Base-by-base conservation (phyloP, 2,113 vertebrate species). In the Aegithalos caudatus region DNA sequence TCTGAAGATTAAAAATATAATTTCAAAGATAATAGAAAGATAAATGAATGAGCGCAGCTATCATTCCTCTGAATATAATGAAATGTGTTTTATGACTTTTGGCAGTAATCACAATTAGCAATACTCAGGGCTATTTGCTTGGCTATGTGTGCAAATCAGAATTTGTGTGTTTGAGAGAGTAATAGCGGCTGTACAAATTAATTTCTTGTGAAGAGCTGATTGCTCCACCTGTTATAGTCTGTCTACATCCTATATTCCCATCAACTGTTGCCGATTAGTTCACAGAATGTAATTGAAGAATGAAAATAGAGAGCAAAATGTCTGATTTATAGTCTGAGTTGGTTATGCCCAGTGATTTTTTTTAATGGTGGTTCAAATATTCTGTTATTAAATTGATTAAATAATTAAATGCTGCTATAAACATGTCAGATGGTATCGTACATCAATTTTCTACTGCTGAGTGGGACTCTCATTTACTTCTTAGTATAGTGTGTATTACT, bases 351-450 rank as follows among this genome's bases (percentile, higher is more conserved):
- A 79, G 65, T 96, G 94, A 96, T 96, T 98, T 97, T 94, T 92
- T 95, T 94, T 77, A 62, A 95, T 90, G 67, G 60, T 95, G 73
- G 83, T 94, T 98, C 96, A 97, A 97, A 97, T 95, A 96, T 97
- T 97, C 95, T 95, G 92, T 94, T 97, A 97, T 97, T 96, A 93
- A 98, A 97, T 95, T 96, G 94, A 98, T 98, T 97, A 97, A 97
- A 97, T 97, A 98, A 98, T 98, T 98, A 98, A 97, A 90, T 95
- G 72, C 81, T 82, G 77, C 91, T 96, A 92, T 92, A 97, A 97
- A 97, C 79, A 90, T 94, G 97, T 98, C 97, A 98, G 91, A 88
- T 95, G 67, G 37, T 95, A 97, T 97, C 95, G 94, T 92, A 95
- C 97, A 96, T 98, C 94, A 96, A 95, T 97, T 97, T 97, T 95